Conservation (phyloP, 1,140 invertebrate genomes). For the Atta texana region DNA sequence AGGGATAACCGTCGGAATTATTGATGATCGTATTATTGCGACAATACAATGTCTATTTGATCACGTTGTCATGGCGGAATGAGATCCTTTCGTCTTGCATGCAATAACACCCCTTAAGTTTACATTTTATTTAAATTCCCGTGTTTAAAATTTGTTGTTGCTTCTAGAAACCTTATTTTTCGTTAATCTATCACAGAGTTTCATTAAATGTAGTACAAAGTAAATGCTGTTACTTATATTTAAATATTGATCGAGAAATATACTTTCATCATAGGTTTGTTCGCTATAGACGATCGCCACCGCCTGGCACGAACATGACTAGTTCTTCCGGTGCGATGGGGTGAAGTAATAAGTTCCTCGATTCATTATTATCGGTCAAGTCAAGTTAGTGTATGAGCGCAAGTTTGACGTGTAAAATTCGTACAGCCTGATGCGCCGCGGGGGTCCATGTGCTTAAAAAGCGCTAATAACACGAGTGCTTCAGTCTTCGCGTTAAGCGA, state of each 20-base stretch:
- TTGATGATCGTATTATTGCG: constrained; percentile 38
- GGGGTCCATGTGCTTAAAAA: constrained; percentile 61
- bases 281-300: neutral
- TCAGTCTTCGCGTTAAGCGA: constrained; percentile 60
- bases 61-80: neutral
- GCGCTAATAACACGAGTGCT: constrained; percentile 67
- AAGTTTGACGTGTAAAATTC: constrained; percentile 55
- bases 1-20: constrained; percentile 25
- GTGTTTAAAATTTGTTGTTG: neutral
- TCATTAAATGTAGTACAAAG: neutral
- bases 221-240: neutral
- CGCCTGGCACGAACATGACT: constrained; percentile 56
- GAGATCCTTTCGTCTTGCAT: neutral
- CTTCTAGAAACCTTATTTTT: neutral
- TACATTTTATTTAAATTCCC: constrained; percentile 21
- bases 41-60: constrained; percentile 16
- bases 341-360: constrained; percentile 19
- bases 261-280: neutral
- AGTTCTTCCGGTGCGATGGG: constrained; percentile 56
- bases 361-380: constrained; percentile 27
- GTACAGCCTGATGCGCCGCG: constrained; percentile 46
- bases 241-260: constrained; percentile 33
- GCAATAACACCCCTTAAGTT: neutral
- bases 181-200: no score
- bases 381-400: neutral